A percentile compares a stretch with the other conserved stretches of the same genome.
These are phyloP conservation scores for Colius striatus DNA, from an alignment of 2,113 vertebrate species.

Conservation along the genomic window DNA sequence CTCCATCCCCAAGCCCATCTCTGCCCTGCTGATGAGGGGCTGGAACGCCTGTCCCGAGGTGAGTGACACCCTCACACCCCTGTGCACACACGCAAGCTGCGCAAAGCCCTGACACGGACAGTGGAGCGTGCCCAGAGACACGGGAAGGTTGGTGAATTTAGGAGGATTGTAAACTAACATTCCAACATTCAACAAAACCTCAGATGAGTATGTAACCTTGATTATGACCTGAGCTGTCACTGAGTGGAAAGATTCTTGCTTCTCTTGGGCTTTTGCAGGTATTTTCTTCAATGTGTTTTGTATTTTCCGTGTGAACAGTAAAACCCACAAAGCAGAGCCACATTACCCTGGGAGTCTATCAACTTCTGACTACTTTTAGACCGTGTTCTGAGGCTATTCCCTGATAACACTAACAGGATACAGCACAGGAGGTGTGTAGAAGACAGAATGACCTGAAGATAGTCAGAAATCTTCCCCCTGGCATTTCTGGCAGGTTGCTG, in stretches of 20 bases:
- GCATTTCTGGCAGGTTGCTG: background rate
- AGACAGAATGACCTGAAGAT: background rate
- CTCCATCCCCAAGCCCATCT: constrained; percentile 93
- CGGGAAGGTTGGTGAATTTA: background rate
- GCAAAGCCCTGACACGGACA: background rate
- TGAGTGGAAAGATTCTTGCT: background rate
- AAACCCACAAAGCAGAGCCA: background rate
- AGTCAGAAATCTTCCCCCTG: too few relatives aligned
- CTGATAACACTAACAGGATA: too few relatives aligned
- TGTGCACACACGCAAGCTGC: fast-evolving
- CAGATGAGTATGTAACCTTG: background rate
- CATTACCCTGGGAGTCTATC: background rate
- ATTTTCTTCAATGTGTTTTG: background rate
- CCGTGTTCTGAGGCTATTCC: background rate
- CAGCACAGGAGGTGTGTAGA: background rate
- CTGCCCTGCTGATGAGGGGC: constrained; percentile 88
- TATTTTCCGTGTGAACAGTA: background rate
- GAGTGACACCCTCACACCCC: constrained; percentile 26
- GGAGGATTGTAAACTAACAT: too few relatives aligned
- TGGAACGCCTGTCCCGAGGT: constrained; percentile 94
- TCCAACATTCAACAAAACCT: too few relatives aligned
- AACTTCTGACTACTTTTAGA: background rate
- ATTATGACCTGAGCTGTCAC: background rate
- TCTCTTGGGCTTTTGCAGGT: background rate
- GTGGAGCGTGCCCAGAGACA: too few relatives aligned